Base-by-base conservation (phyloP, 1,140 invertebrate genomes). In the Drosophila pallidifrons region DNA sequence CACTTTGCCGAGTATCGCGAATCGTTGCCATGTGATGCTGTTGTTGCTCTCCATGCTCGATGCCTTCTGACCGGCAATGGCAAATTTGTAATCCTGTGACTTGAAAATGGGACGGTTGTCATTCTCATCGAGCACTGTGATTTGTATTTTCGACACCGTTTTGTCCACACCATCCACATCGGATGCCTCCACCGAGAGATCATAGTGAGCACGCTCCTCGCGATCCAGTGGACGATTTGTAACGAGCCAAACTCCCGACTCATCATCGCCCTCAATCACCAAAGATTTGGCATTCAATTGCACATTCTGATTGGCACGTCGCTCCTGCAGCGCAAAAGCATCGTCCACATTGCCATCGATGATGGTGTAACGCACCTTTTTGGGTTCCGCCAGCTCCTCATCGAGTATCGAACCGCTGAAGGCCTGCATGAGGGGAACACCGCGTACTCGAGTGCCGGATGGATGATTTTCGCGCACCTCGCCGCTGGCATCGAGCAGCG, bases 91-190 rank as follows among this genome's bases (percentile, higher is more conserved):
- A 13, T 96, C 93, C 51, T 94, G 94, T 46, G 96, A 94, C 1
- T 95, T 95, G 91, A 99, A 98, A 7, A 96, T 93, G 0, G 98
- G 98, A 63, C 95, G 95, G 91, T 99, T 98, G 93, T 99, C 98
- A 91, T 99, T 99, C 78, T 96, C 96, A 88, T 99, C 97, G 1
- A 95, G 90, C 0, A 99, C 94, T 3, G 94, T 93, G 2, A 99
- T 94, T 15, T 94, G 93, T 2, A 99, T 94, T 45, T 94, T 95
- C 1, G 96, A 95, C 11, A 95, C 94, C 0, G 96, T 95, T 70
- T 95, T 96, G 87, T 96, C 96, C 5, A 96, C 93, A 6, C 95
- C 96, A 64, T 95, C 94, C 7, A 94, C 93, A 90, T 97, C 96
- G 5, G 94, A 95, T 0, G 97, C 97, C 80, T 96, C 95, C 54